Evolutionary conservation across 1,140 invertebrate genomes (phyloP).

Genomic region (Atta texana): DNA sequence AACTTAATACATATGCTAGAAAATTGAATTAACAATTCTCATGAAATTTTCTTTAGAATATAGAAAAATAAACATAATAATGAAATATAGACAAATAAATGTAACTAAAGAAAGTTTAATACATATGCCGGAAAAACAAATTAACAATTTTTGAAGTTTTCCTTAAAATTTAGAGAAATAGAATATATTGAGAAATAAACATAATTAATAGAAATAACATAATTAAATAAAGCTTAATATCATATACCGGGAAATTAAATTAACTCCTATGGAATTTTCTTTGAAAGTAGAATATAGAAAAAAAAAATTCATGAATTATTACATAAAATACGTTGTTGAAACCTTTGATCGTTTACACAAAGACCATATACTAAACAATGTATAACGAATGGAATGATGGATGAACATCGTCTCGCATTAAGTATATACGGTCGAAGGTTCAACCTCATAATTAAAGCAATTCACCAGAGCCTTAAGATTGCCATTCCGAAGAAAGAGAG

Average conservation of each 20-base stretch:
- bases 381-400: too few relatives aligned
- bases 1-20: too few relatives aligned
- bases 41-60: neutral
- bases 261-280: too few relatives aligned
- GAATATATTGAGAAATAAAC: neutral
- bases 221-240: too few relatives aligned
- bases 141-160: neutral
- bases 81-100: too few relatives aligned
- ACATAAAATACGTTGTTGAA: neutral
- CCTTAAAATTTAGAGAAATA: neutral
- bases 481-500: neutral
- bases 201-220: too few relatives aligned
- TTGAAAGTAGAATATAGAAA: neutral
- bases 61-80: too few relatives aligned
- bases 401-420: too few relatives aligned
- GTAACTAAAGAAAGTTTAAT: too few relatives aligned
- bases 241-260: too few relatives aligned
- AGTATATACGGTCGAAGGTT: neutral
- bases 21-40: neutral
- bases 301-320: neutral
- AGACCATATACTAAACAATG: too few relatives aligned
- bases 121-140: neutral
- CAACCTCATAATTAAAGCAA: conserved; percentile 2
- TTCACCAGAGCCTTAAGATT: neutral
- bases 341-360: too few relatives aligned